Evolutionary conservation across 2,797 vertebrate species (phyloP).

Genomic region (Betta splendens): DNA sequence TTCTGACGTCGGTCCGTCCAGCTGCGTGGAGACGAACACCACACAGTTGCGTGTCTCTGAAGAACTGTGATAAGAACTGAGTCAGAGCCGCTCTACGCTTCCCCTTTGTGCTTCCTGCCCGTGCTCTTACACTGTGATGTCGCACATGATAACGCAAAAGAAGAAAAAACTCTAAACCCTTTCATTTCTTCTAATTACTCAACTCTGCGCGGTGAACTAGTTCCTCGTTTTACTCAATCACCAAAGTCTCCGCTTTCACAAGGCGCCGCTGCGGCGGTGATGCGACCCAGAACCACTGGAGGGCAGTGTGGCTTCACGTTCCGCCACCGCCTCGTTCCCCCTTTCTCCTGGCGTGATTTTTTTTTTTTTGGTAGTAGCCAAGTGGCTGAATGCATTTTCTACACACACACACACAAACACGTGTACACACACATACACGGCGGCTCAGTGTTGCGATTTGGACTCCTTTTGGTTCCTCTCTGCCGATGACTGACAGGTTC

Average conservation of each 20-base stretch:
- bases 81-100: slow-evolving; percentile 55
- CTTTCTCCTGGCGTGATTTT: slow-evolving; percentile 48
- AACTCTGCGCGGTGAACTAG: slow-evolving; percentile 3
- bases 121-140: slow-evolving; percentile 11
- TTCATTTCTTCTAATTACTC: background rate
- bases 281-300: slow-evolving; percentile 69
- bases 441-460: slow-evolving; percentile 68
- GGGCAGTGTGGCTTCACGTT: slow-evolving; percentile 80
- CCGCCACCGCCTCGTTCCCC: slow-evolving; percentile 5
- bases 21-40: too few species aligned
- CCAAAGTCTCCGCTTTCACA: slow-evolving; percentile 26
- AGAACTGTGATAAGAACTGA: slow-evolving; percentile 4
- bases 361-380: slow-evolving; percentile 66
- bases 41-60: too few species aligned
- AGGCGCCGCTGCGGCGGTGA: slow-evolving; percentile 6
- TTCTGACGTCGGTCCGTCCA: too few species aligned
- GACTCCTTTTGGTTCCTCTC: slow-evolving; percentile 77
- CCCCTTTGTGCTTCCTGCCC: slow-evolving; percentile 67
- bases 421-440: slow-evolving; percentile 54
- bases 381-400: slow-evolving; percentile 70
- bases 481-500: slow-evolving; percentile 79
- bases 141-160: background rate
- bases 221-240: background rate
- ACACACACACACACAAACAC: slow-evolving; percentile 46
- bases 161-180: slow-evolving; percentile 17